Base-by-base conservation (phyloP, 2,113 vertebrate genomes). In the Indicator indicator region DNA sequence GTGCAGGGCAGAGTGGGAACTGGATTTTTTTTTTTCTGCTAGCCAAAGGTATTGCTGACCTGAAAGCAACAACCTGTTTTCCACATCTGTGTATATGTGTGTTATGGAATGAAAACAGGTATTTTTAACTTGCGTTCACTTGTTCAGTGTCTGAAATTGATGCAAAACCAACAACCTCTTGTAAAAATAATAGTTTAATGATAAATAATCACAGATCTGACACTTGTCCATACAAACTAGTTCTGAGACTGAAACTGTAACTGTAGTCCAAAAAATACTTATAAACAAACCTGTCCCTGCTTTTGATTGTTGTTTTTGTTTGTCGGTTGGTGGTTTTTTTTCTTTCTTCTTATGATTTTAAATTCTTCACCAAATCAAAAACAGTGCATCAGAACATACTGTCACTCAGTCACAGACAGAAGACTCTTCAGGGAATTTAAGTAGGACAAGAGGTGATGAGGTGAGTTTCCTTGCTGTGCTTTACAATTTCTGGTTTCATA, bases 381-480 rank as follows among this genome's bases (percentile, higher is more conserved):
- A 14, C 93, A 98, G 98, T 65, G 76, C 84, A n/a, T 83, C 92
- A 69, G 98, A 98, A 55, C 96, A 96, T 76, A 93, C 92, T 12
- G 93, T 90, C 79, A 62, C 86, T 95, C 97, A 97, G 79, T 84
- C 96, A 50, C 89, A 94, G 82, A 15, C 93, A 90, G 98, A 98
- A 88, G 98, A 98, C 54, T 93, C 98, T 85, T 76, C 96, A 7
- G 97, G 97, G 36, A 97, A 5, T 96, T 68, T 96, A 28, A 95
- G 86, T 77, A 96, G 97, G 71, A 93, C 97, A 92, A 97, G 96
- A 97, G 95, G 90, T 0, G 97, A 98, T 93, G 98, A 98, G 97
- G 98, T 98, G 96, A 96, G 97, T 82, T 70, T 88, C 91, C 48
- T 73, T 59, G 1, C 7, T 71, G 46, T 75, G 16, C 19, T 56